Percentiles rank a stretch among this genome's conserved stretches.
These are phyloP conservation scores for Ctenodactylus gundi DNA, from an alignment of 2,113 vertebrate species.

Conservation along the genomic window DNA sequence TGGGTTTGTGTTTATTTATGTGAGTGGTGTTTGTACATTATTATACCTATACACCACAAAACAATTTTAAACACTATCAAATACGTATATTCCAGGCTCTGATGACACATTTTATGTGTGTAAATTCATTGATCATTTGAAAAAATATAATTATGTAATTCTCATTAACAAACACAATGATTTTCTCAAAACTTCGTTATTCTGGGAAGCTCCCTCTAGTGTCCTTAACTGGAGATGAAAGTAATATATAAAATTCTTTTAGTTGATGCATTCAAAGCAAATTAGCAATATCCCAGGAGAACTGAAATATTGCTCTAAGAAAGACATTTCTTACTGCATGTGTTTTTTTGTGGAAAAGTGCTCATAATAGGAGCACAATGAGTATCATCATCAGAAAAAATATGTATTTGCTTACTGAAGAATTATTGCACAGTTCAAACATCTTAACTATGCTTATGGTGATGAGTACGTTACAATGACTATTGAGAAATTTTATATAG, in stretches of 20 bases:
- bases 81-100: not conserved
- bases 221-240: not conserved
- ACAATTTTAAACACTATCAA: not conserved
- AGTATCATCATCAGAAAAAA: not conserved
- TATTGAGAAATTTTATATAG: not conserved
- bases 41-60: not conserved
- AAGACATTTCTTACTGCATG: not conserved
- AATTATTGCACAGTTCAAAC: not conserved
- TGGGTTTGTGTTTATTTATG: not conserved
- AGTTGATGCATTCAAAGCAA: not conserved
- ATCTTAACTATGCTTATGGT: not conserved
- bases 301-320: not conserved
- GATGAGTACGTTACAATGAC: not conserved
- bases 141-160: not conserved
- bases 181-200: not conserved
- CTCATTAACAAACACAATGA: not conserved
- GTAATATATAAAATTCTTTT: not conserved
- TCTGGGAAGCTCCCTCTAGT: constrained; percentile 47
- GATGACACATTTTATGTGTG: not conserved
- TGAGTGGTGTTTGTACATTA: not conserved
- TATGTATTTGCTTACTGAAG: not conserved
- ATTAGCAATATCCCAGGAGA: not conserved
- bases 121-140: not conserved
- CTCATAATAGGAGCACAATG: not conserved
- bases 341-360: not conserved